Conservation (phyloP, 2,113 vertebrate genomes). For the Chionis minor region DNA sequence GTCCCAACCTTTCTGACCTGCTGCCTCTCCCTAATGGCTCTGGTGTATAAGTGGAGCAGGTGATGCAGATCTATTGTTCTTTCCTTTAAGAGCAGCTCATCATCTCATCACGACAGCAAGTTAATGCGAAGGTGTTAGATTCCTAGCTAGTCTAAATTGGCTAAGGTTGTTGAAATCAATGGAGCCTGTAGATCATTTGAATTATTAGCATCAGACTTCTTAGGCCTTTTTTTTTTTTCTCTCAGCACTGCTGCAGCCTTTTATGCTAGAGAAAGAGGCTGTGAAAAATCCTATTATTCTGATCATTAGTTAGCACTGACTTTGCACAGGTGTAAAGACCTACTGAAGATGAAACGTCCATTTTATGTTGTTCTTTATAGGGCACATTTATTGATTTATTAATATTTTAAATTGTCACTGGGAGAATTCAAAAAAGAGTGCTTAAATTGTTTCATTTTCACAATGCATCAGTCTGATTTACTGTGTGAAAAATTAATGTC, state of each 20-base stretch:
- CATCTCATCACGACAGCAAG: background rate
- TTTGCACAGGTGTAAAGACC: background rate
- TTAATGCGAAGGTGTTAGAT: background rate
- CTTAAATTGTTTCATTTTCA: background rate
- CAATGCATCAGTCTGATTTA: background rate
- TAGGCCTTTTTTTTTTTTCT: background rate
- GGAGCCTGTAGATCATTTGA: background rate
- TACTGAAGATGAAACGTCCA: background rate
- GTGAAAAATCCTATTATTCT: background rate
- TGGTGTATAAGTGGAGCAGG: background rate
- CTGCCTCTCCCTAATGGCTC: background rate
- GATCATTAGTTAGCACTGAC: background rate
- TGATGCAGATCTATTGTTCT: background rate
- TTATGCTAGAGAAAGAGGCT: background rate
- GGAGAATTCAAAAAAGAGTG: background rate
- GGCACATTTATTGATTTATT: background rate
- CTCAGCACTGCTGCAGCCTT: background rate
- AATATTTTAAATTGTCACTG: background rate
- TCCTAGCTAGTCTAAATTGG: background rate
- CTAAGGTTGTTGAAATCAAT: background rate
- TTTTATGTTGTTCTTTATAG: background rate
- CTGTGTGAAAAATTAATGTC: background rate
- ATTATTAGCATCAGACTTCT: background rate
- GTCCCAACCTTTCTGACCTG: background rate
- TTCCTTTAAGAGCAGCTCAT: background rate